These are phyloP conservation scores for Drosophila kambysellisi DNA, from an alignment of 2,888 invertebrate species.

Conservation along the genomic window DNA sequence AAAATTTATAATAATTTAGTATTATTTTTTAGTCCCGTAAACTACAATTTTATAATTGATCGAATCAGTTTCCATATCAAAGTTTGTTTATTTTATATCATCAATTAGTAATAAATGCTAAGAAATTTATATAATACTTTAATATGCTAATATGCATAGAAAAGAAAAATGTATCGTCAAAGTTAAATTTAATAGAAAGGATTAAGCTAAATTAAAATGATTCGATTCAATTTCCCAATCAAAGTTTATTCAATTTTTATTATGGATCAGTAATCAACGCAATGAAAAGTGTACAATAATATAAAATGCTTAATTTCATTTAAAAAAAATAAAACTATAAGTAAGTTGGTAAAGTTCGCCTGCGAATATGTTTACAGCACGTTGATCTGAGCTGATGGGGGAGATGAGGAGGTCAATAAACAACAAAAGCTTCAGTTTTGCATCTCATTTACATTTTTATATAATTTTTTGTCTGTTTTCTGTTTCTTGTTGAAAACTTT, in stretches of 20 bases:
- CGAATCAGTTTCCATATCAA: too few relatives aligned
- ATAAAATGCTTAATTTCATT: not conserved
- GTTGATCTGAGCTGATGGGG: constrained; percentile 6
- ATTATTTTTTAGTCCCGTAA: too few relatives aligned
- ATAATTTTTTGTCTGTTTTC: constrained; percentile 20
- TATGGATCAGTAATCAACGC: not conserved
- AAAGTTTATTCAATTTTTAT: not conserved
- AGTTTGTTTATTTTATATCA: too few relatives aligned
- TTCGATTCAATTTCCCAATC: not conserved
- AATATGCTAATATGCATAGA: too few relatives aligned
- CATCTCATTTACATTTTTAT: constrained; percentile 32
- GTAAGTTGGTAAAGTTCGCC: not conserved
- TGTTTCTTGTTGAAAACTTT: constrained; percentile 55
- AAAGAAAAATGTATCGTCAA: not conserved
- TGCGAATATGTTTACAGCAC: not conserved
- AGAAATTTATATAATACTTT: not conserved
- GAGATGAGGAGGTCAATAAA: constrained; percentile 1
- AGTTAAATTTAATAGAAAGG: not conserved
- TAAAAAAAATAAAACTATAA: not conserved
- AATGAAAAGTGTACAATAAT: not conserved
- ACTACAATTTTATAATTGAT: too few relatives aligned
- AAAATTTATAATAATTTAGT: not conserved
- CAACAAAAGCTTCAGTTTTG: constrained; percentile 1
- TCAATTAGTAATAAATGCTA: not conserved
- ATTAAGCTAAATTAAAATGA: not conserved